phyloP scores from a whole-genome alignment of 2,797 vertebrate species.

The Sebastolobus altivelis region DNA sequence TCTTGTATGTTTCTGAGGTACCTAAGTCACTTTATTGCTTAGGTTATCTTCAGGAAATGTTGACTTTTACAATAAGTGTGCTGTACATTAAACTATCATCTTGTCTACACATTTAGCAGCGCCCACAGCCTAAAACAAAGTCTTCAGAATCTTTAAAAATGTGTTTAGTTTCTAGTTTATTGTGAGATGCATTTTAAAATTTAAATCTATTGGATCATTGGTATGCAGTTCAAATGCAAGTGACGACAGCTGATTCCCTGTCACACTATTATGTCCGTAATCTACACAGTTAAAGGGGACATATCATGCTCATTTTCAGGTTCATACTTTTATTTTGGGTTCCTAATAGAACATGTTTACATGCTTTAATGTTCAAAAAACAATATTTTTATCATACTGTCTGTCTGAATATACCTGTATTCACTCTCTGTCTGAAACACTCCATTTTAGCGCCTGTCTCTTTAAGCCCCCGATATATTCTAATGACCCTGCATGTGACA shows the following conservation, averaged over 20 bases:
- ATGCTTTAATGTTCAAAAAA: neutral
- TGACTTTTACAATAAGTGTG: neutral
- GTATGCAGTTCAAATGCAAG: neutral
- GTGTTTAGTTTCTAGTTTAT: neutral
- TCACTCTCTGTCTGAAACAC: too few species aligned
- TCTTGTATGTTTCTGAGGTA: neutral
- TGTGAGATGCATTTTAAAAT: neutral
- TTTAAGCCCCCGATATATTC: neutral
- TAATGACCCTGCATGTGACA: neutral
- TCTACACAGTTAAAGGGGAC: neutral
- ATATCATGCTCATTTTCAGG: neutral
- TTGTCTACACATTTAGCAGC: neutral
- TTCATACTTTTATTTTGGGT: neutral
- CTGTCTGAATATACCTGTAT: neutral
- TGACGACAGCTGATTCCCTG: neutral
- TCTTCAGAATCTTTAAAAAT: neutral
- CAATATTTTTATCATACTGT: neutral
- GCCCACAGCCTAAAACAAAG: neutral
- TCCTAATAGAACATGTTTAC: neutral
- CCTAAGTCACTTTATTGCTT: neutral
- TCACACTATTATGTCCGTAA: neutral
- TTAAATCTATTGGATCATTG: neutral
- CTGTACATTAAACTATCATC: neutral
- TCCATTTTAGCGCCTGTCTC: too few species aligned
- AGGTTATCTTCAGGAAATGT: neutral